These are phyloP conservation scores for Alectoris magna DNA, from an alignment of 2,797 vertebrate species.

Conservation along the genomic window DNA sequence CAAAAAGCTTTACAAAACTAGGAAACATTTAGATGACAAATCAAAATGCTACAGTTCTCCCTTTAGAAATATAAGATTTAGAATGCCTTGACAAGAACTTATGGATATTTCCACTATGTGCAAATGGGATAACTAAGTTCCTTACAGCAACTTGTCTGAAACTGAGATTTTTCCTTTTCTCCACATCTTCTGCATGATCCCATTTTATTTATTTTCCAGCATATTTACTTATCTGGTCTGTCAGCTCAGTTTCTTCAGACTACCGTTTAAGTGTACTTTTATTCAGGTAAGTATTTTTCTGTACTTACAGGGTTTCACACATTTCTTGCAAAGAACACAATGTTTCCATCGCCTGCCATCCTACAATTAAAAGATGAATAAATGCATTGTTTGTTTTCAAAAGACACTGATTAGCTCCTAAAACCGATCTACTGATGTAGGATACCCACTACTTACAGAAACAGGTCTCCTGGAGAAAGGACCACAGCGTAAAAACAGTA, in stretches of 20 bases:
- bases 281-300: neutral
- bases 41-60: neutral
- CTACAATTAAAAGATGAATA: conserved; percentile 76
- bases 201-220: neutral
- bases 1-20: neutral
- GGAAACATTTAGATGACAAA: neutral
- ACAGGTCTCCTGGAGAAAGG: neutral
- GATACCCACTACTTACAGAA: neutral
- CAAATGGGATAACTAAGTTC: neutral
- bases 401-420: neutral
- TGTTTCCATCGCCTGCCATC: conserved; percentile 93
- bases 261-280: neutral
- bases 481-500: neutral
- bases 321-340: conserved; percentile 88
- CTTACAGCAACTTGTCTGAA: neutral
- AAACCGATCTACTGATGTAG: neutral
- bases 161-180: neutral
- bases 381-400: neutral
- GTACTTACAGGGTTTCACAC: conserved; percentile 94
- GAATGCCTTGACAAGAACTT: neutral
- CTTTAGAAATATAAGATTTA: neutral
- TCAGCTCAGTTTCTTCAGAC: neutral
- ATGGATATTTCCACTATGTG: neutral
- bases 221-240: neutral
- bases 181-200: neutral